Percentiles rank a stretch among this genome's conserved stretches.
Conservation (phyloP, 2,888 invertebrate genomes). For the Apotomis capreana region DNA sequence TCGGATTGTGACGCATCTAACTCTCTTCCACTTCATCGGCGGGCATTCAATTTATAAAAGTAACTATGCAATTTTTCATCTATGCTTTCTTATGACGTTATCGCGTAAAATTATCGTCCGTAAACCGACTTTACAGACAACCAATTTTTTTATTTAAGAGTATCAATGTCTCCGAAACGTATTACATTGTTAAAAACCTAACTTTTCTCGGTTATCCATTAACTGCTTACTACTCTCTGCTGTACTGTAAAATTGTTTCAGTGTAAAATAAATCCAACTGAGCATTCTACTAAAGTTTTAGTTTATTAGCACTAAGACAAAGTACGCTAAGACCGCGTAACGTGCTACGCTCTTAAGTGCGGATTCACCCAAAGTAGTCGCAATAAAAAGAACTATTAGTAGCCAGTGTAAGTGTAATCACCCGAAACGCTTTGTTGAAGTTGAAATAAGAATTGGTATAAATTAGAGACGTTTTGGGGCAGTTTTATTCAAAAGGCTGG, state of each 20-base stretch:
- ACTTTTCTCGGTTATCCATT: no score
- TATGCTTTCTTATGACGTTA: no score
- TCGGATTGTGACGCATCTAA: no score
- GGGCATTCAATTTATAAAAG: no score
- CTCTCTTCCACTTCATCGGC: no score
- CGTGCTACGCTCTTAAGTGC: constrained; percentile 17
- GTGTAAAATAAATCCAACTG: constrained; percentile 12
- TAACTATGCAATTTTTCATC: no score
- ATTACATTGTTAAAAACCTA: no score
- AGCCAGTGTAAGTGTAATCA: constrained; percentile 40
- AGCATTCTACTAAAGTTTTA: constrained; percentile 13
- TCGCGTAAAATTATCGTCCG: no score
- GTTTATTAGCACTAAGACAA: constrained; percentile 29
- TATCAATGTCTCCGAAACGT: no score
- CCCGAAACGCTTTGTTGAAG: constrained; percentile 29
- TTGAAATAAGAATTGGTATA: constrained; percentile 31
- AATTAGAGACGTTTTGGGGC: constrained; percentile 6
- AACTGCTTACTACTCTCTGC: no score
- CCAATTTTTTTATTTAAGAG: no score
- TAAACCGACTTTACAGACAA: no score
- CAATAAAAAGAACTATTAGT: constrained; percentile 58
- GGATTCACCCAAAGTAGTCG: constrained; percentile 52
- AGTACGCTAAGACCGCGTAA: constrained; percentile 20
- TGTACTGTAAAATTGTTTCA: neutral
- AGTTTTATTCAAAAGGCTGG: constrained; percentile 11